phyloP scores from a whole-genome alignment of 2,797 vertebrate species.

The Lithobates pipiens region DNA sequence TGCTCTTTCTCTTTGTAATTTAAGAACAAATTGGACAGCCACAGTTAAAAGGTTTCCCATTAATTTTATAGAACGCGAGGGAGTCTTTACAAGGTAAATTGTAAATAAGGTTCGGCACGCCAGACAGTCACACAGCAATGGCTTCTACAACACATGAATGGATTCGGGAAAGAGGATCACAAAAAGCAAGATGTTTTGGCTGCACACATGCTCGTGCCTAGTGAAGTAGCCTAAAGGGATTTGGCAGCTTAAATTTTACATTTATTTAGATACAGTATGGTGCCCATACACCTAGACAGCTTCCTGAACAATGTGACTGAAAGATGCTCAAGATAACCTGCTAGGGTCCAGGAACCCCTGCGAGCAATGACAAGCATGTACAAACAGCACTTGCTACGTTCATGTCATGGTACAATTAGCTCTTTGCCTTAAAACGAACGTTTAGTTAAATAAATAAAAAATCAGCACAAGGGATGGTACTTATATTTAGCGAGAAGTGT shows the following conservation, averaged over 20 bases:
- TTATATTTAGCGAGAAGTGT: too few relatives aligned
- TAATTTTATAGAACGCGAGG: conserved; percentile 1
- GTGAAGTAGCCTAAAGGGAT: background rate
- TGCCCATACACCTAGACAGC: background rate
- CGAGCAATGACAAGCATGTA: background rate
- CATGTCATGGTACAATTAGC: too few relatives aligned
- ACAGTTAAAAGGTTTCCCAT: conserved; percentile 1
- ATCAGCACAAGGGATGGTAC: too few relatives aligned
- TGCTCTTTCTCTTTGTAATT: conserved; percentile 1
- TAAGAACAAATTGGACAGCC: background rate
- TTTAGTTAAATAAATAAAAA: too few relatives aligned
- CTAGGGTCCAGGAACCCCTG: background rate
- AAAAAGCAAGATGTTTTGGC: background rate
- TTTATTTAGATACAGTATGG: background rate
- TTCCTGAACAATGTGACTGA: background rate
- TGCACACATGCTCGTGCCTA: background rate
- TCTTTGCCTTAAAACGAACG: too few relatives aligned
- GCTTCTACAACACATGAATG: background rate
- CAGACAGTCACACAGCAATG: background rate
- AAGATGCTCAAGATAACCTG: background rate
- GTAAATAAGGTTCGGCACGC: background rate
- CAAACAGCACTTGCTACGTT: too few relatives aligned
- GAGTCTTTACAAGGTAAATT: conserved; percentile 3
- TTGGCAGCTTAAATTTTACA: background rate
- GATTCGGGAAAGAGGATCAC: background rate